Base-by-base conservation (phyloP, 2,113 vertebrate genomes). In the Trogon melanurus region DNA sequence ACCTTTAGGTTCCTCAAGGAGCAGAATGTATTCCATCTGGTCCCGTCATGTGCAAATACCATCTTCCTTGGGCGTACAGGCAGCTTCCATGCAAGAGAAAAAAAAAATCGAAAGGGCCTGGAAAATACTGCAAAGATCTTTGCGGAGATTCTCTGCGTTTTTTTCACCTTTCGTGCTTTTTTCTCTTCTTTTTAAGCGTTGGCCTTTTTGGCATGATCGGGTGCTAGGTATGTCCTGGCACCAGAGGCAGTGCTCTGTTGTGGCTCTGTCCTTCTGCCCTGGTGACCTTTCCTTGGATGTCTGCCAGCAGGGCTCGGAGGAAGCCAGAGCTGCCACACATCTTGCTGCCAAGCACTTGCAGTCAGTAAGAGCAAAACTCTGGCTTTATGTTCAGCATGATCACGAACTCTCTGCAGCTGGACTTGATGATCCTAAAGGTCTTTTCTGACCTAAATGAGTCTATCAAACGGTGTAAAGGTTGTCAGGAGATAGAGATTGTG, bases 231-330 rank as follows among this genome's bases (percentile, higher is more conserved):
- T 48, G 61, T 84, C 67, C 56, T 86, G 85, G 71, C 72, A 78
- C 16, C 21, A 50, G 58, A 86, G 56, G 67, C 34, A 64, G 30
- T 79, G 32, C 38, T 71, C 34, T 66, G n/a, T 54, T 53, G 61
- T 62, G 60, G 44, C 54, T 88, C 57, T 90, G 93, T 89, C 71
- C 89, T 87, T 73, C 78, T 91, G 47, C 45, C 60, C 82, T 21
- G 67, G 65, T 90, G 75, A 80, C 82, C 79, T 41, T 58, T 86
- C 66, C 54, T 34, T 89, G 95, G 36, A 36, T 57, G 38, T 47
- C 48, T 88, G 90, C 79, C 82, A 78, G 44, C 29, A 17, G 11
- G 60, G 57, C 71, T 70, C 54, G 54, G 67, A 61, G 85, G 82
- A 88, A 93, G 88, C 51, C 71, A 80, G 79, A 69, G 74, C 66